Evolutionary conservation across 2,888 invertebrate genomes (phyloP).

Genomic region (Subacronicta megacephala): DNA sequence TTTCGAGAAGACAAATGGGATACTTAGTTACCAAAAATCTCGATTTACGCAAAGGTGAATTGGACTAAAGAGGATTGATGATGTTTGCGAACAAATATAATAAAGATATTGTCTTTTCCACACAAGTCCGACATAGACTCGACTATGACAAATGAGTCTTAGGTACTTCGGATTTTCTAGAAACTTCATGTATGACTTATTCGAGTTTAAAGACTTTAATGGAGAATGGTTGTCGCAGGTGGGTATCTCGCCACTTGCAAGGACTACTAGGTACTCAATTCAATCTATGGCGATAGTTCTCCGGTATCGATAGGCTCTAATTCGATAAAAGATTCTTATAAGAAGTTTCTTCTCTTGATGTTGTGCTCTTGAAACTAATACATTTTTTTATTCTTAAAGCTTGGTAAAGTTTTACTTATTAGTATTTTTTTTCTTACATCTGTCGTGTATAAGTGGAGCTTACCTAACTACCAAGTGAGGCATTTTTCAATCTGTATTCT

Average conservation of each 20-base stretch:
- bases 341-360: conserved; percentile 2
- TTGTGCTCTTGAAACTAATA: background rate
- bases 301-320: conserved; percentile 1
- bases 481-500: conserved; percentile 45
- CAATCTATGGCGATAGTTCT: background rate
- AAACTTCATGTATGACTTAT: conserved; percentile 43
- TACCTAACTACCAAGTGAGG: conserved; percentile 28
- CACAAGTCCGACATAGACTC: conserved; percentile 26
- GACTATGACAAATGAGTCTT: conserved; percentile 43
- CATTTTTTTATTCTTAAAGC: background rate
- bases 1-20: conserved; percentile 17
- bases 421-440: conserved; percentile 29
- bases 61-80: conserved; percentile 25
- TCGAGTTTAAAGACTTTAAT: conserved; percentile 43
- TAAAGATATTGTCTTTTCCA: conserved; percentile 36
- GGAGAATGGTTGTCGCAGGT: conserved; percentile 37
- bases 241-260: conserved; percentile 18
- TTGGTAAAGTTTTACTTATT: background rate
- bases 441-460: conserved; percentile 21
- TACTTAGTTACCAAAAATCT: conserved; percentile 22
- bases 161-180: conserved; percentile 20
- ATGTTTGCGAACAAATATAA: conserved; percentile 28
- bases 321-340: conserved; percentile 4
- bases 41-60: conserved; percentile 4
- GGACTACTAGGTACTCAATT: conserved; percentile 16